Base-by-base conservation (phyloP, 1,140 invertebrate species). In the Procambarus clarkii region DNA sequence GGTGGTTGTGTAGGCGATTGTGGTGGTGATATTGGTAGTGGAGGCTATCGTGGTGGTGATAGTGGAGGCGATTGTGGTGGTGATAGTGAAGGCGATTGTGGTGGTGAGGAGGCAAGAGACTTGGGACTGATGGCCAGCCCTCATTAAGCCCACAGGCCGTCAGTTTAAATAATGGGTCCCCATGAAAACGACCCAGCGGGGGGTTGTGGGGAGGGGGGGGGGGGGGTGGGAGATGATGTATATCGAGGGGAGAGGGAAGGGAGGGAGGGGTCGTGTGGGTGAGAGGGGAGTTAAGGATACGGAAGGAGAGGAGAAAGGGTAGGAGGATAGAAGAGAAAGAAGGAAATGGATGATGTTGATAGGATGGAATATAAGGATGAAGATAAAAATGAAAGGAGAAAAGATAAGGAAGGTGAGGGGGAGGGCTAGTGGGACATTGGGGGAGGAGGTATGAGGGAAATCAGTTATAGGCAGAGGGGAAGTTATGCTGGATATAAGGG, bases 131-230 rank as follows among this genome's bases (percentile, higher is more conserved):
- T 91, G 88, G 88, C 44, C 34, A 78, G 82, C 81, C 88, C 88
- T 91, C 88, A 91, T 91, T 91, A 91, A 91, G 84, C 88, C 74
- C 82, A 91, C 88, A 79, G 69, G 71, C 81, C 88, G 88, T 91
- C 88, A 91, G 71, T 91, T 91, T 91, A 91, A 91, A 91, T 91
- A 91, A 91, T 91, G 88, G 82, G 88, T 77, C 81, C 81, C 81
- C 88, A 90, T 91, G 88, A 91, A 79, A 91, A 85, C 81, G 81
- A 21, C 88, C 54, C 88, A 91, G 88, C 88, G 82, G 88, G 88
- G 74, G 82, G 46, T 34, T 34, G 48, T 5, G 18, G 76, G 82
- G 54, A 34, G 46, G 9, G 74, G 44, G 81, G 50, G 50, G 24
- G 46, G 81, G 4, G 44, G 82, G 69, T 79, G 54, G 82, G 76